Conservation (phyloP, 2,113 vertebrate species). For the Lepus europaeus region DNA sequence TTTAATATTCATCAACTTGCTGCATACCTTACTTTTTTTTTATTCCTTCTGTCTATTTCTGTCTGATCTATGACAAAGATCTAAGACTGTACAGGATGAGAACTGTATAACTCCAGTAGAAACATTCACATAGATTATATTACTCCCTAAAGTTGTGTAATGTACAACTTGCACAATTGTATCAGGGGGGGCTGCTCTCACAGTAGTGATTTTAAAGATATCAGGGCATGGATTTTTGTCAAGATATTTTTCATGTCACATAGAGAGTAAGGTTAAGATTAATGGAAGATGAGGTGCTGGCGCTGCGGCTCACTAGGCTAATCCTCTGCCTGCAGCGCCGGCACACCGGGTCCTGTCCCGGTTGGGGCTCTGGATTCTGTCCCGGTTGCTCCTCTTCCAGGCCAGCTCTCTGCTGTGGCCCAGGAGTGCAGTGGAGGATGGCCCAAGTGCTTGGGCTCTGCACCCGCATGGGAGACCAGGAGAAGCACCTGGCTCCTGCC, state of each 20-base stretch:
- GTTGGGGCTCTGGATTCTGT: too few relatives aligned
- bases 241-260: background rate
- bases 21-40: constrained; percentile 18
- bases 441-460: too few relatives aligned
- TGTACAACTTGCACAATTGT: background rate
- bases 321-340: too few relatives aligned
- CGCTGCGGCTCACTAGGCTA: too few relatives aligned
- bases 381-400: too few relatives aligned
- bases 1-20: background rate
- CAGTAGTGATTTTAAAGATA: background rate
- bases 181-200: background rate
- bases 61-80: background rate
- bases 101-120: background rate
- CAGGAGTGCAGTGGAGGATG: too few relatives aligned
- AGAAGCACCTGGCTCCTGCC: too few relatives aligned
- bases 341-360: too few relatives aligned
- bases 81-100: background rate
- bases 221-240: background rate
- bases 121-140: constrained; percentile 23
- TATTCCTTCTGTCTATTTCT: constrained; percentile 32
- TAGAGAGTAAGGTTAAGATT: background rate
- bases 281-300: background rate
- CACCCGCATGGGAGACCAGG: too few relatives aligned
- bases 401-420: too few relatives aligned
- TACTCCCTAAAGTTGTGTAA: background rate